phyloP scores from a whole-genome alignment of 2,113 vertebrate genomes.

The Ameiurus melas region DNA sequence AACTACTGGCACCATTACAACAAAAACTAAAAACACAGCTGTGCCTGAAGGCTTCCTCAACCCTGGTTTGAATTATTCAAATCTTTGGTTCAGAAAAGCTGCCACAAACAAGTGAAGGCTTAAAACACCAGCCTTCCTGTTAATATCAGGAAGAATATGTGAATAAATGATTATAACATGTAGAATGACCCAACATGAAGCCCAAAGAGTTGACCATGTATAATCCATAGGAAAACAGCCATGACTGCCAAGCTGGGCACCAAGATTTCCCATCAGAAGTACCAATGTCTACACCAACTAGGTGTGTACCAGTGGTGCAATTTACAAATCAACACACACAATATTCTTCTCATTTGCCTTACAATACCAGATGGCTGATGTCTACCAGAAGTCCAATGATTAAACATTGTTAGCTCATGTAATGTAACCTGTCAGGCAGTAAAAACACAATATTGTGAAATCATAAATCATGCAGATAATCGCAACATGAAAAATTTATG shows the following conservation, averaged over 20 bases:
- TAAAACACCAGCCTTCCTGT: not conserved
- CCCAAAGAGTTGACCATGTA: not conserved
- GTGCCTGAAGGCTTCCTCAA: not conserved
- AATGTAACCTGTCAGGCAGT: not conserved
- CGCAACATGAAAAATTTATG: not conserved
- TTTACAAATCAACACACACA: not conserved
- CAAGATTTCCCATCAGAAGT: not conserved
- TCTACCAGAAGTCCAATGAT: not conserved
- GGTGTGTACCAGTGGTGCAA: not conserved
- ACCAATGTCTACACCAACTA: not conserved
- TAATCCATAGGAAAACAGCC: not conserved
- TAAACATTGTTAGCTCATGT: not conserved
- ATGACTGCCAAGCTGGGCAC: not conserved
- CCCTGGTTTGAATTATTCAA: constrained; percentile 4
- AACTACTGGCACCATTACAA: not conserved
- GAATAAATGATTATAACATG: not conserved
- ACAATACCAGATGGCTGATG: not conserved
- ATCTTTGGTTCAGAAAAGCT: not conserved
- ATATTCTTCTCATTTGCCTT: not conserved
- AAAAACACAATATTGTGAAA: not conserved
- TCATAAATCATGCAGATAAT: not conserved
- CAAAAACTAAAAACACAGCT: not conserved
- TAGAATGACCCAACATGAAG: not conserved
- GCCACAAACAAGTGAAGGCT: not conserved
- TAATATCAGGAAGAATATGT: not conserved